Evolutionary conservation across 2,113 vertebrate species (phyloP).

Genomic region (Megaleporinus macrocephalus): DNA sequence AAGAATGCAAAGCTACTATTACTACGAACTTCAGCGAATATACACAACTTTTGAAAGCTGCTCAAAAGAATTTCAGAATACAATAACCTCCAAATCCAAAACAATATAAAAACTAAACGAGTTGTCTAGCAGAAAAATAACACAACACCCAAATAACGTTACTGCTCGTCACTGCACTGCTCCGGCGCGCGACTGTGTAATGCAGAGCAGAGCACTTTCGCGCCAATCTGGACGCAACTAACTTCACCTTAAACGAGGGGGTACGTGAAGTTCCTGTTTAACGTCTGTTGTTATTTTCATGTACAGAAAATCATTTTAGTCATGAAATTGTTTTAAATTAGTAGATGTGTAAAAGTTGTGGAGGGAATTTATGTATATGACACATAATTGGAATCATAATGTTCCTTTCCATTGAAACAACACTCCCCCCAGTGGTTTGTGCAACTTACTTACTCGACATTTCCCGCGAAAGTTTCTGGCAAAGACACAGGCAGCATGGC

Average conservation of each 20-base stretch:
- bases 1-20: too few relatives aligned
- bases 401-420: neutral
- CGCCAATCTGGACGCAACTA: constrained; percentile 62
- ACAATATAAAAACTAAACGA: neutral
- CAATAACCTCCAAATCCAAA: neutral
- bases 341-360: neutral
- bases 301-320: neutral
- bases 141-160: neutral
- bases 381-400: too few relatives aligned
- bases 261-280: neutral
- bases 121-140: too few relatives aligned
- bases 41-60: too few relatives aligned
- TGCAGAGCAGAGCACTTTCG: constrained; percentile 48
- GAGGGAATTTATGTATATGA: neutral
- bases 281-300: neutral
- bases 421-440: neutral
- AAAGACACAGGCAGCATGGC: neutral
- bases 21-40: too few relatives aligned
- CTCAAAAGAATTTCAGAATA: too few relatives aligned
- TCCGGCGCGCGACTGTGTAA: neutral
- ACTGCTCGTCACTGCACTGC: neutral
- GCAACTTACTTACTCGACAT: constrained; percentile 43
- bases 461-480: constrained; percentile 61
- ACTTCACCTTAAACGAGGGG: neutral
- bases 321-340: too few relatives aligned